These are phyloP conservation scores for Watsonalla cultraria DNA, from an alignment of 2,888 invertebrate species.

Conservation along the genomic window DNA sequence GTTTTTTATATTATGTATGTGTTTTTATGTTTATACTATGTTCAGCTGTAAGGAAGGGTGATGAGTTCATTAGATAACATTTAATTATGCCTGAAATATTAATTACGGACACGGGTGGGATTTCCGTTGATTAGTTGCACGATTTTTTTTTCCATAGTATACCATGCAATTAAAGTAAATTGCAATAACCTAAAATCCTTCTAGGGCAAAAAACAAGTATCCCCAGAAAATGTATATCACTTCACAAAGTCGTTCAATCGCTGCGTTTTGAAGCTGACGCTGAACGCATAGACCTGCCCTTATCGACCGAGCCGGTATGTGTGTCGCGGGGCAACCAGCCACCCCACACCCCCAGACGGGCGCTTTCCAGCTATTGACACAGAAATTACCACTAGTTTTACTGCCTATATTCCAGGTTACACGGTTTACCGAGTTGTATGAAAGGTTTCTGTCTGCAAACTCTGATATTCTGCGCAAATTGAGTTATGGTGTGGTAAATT, in stretches of 20 bases:
- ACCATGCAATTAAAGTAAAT: no score
- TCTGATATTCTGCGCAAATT: no score
- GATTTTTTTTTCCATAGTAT: no score
- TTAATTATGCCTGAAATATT: no score
- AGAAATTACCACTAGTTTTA: constrained; percentile 21
- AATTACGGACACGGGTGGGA: no score
- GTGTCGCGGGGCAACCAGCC: constrained; percentile 59
- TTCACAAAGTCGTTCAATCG: constrained; percentile 25
- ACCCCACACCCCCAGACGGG: constrained; percentile 29
- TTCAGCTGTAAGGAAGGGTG: no score
- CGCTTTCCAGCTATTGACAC: constrained; percentile 43
- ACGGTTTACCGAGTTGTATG: background rate
- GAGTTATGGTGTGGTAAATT: no score
- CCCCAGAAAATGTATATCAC: constrained; percentile 17
- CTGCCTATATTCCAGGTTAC: background rate
- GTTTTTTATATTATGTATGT: no score
- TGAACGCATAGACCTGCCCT: constrained; percentile 62
- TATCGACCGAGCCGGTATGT: constrained; percentile 72
- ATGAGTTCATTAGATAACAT: no score
- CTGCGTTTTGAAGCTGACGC: constrained; percentile 39
- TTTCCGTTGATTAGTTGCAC: no score
- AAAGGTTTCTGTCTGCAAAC: background rate
- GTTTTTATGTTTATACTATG: no score
- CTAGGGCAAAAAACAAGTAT: constrained; percentile 4
- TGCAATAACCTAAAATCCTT: no score